Evolutionary conservation across 2,113 vertebrate species (phyloP).

Genomic region (Hystrix cristata): DNA sequence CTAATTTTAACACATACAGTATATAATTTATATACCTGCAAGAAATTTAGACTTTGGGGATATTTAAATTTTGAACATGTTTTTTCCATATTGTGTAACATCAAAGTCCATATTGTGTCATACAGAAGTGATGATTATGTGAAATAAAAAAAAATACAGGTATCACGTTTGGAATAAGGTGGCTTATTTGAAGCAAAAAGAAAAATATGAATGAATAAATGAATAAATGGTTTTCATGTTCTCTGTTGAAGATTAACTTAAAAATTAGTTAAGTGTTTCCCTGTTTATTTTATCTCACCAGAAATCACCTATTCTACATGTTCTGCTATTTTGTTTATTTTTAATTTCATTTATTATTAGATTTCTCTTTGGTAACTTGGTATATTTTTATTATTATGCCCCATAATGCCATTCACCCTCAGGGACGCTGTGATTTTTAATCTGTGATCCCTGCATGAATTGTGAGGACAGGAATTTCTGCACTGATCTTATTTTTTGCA

Average conservation of each 20-base stretch:
- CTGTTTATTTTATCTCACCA: not conserved
- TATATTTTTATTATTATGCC: not conserved
- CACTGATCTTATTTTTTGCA: not conserved
- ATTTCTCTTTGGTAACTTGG: not conserved
- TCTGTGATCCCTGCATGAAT: not conserved
- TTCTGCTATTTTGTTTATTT: not conserved
- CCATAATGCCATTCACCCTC: not conserved
- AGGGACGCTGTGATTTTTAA: not conserved
- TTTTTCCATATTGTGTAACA: not conserved
- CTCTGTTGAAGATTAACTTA: not conserved
- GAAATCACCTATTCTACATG: not conserved
- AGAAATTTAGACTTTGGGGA: not conserved
- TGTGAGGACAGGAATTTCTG: not conserved
- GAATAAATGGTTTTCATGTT: not conserved
- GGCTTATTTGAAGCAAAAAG: not conserved
- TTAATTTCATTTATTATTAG: not conserved
- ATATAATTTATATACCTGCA: not conserved
- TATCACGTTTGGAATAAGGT: not conserved
- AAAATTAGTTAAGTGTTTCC: not conserved
- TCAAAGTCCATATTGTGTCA: not conserved
- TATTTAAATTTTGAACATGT: not conserved
- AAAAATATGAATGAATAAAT: not conserved
- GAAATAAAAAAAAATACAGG: not conserved
- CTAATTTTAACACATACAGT: not conserved
- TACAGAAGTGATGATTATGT: not conserved